Percentiles rank a stretch among this genome's conserved stretches.
These are phyloP conservation scores for Porites cylindrica DNA, from an alignment of 92 coral and sea anemone species.

Conservation along the genomic window DNA sequence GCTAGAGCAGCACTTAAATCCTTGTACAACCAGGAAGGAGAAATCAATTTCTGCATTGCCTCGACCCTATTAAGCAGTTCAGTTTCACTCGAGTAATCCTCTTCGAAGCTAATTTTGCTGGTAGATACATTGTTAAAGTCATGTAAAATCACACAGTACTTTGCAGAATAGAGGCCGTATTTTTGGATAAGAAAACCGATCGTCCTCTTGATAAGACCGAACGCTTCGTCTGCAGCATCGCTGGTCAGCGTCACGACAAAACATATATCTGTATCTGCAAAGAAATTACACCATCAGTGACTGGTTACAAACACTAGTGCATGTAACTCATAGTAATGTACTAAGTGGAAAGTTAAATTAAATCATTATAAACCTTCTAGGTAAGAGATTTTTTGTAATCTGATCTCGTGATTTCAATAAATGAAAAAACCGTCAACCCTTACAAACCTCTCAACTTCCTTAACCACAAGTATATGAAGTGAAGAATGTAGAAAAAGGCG, in stretches of 20 bases:
- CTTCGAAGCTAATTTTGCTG: conserved; percentile 13
- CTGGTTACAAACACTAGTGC: neutral
- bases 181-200: neutral
- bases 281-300: neutral
- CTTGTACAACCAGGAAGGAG: neutral
- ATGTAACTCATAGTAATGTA: neutral
- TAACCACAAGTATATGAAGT: neutral
- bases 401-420: neutral
- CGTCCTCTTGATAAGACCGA: conserved; percentile 11
- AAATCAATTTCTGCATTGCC: neutral
- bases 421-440: neutral
- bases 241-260: conserved; percentile 27
- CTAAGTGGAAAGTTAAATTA: neutral
- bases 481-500: conserved; percentile 15
- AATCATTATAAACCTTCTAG: neutral
- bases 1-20: conserved; percentile 8
- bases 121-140: neutral
- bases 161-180: conserved; percentile 12
- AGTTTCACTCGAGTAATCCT: neutral
- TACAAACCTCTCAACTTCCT: conserved; percentile 36
- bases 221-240: neutral
- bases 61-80: neutral
- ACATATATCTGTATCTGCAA: conserved; percentile 19
- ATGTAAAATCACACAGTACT: conserved; percentile 18
- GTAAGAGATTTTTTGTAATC: neutral